Evolutionary conservation across 2,888 invertebrate species (phyloP), one percentile per base, ranked within the genome.

Genomic region (Tolmerus cingulatus): DNA sequence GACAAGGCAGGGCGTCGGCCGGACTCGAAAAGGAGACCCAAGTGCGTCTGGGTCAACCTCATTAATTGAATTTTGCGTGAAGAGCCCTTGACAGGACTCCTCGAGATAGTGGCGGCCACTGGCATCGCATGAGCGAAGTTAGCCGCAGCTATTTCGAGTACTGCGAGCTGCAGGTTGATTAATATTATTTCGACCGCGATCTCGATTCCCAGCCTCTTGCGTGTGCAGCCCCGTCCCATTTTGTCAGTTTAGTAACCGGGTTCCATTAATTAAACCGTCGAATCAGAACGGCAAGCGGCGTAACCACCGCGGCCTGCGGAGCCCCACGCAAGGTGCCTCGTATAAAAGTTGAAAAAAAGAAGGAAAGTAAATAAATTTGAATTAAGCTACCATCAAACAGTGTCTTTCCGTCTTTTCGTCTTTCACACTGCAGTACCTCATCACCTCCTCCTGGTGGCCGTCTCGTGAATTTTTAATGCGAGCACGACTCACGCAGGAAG

Each of bases 391-490:
- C 43, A 27, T 66, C 66, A n/a, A 12, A 2, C 57, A 19, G 51
- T n/a, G 51, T 51, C 51, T 51, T n/a, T 51, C 51, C 27, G 27
- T 66, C 55, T n/a, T 9, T 19, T 19, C 14, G 27, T 27, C 66
- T 19, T 66, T 66, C 12, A 23, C 66, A 66, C 23, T 23, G 66
- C 66, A 12, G 27, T 27, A 66, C 27, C 66, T 9, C 66, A 23
- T 66, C 66, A 66, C 12, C 19, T 12, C 66, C 27, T 12, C 55
- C 19, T 23, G 66, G 9, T 66, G 27, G 23, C 27, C 66, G 57
- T 57, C 82, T 82, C 57, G 46, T 82, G 82, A 82, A 82, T 82
- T 37, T 82, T 82, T 82, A 82, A 82, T 82, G 55, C 30, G 37
- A 51, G 51, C 82, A 37, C 82, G 82, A 27, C 79, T 46, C 79